Evolutionary conservation across 2,888 invertebrate species (phyloP).

Genomic region (Deladenus siricidicola): DNA sequence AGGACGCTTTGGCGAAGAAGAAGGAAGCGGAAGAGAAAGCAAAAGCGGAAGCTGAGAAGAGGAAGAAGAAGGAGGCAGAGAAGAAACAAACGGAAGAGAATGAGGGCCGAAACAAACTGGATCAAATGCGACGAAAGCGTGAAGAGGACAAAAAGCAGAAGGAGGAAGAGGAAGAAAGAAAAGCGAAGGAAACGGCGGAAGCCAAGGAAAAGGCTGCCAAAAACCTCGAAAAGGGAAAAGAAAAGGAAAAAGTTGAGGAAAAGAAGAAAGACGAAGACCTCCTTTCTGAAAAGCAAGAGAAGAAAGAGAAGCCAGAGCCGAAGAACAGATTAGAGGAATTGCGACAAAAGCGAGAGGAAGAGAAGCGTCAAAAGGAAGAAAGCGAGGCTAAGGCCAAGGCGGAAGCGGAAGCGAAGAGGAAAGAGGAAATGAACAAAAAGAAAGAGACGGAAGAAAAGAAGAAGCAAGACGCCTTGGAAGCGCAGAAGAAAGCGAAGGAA

Average conservation of each 20-base stretch:
- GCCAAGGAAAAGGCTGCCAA: constrained; percentile 15
- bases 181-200: constrained; percentile 4
- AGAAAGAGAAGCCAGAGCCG: constrained; percentile 7
- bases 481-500: constrained; percentile 9
- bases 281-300: constrained; percentile 8
- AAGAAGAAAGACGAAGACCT: constrained; percentile 16
- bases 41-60: too few species aligned
- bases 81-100: background rate
- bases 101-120: constrained; percentile 5
- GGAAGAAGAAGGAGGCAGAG: too few species aligned
- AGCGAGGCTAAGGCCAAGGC: constrained; percentile 6
- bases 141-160: constrained; percentile 3
- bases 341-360: constrained; percentile 7
- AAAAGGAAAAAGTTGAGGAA: constrained; percentile 11
- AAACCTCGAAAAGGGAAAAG: constrained; percentile 5
- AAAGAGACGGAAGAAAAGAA: constrained; percentile 15
- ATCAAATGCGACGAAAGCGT: background rate
- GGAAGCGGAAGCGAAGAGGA: constrained; percentile 15
- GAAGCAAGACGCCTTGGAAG: constrained; percentile 5
- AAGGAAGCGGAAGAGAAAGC: too few species aligned
- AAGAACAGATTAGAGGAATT: constrained; percentile 6
- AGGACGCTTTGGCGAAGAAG: constrained; percentile 7
- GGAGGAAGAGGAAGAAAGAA: constrained; percentile 9
- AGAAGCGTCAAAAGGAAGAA: constrained; percentile 3
- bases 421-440: constrained; percentile 11